Base-by-base conservation (phyloP, 2,797 vertebrate genomes). In the Artibeus lituratus region DNA sequence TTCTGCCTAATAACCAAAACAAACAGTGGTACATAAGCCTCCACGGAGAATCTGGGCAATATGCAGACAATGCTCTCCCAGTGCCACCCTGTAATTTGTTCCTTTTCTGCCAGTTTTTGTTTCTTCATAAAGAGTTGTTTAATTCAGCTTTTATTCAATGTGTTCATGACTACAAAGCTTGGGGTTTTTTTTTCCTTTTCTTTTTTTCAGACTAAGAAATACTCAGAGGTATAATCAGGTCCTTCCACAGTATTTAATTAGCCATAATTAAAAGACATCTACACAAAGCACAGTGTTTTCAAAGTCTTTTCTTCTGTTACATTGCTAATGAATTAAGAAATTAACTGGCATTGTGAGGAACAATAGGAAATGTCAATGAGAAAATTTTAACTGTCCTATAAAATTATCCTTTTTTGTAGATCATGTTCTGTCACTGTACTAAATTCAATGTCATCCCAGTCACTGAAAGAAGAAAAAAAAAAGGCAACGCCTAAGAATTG, bases 191-290 rank as follows among this genome's bases (percentile, higher is more conserved):
- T 98, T 96, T 94, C 67, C 62, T 35, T 8, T 37, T 16, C 22
- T 22, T 97, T 96, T 97, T 97, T 95, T 95, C 93, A 97, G 97
- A 96, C 96, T 97, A 98, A 97, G 97, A 98, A 98, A 98, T 93
- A 97, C 98, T 98, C 98, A 97, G 97, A 98, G 98, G 98, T 98
- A 97, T 98, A 98, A 98, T 99, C 98, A 98, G 98, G 98, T 98
- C 98, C 92, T 98, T 98, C 97, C 97, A 97, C 94, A 94, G 97
- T 98, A 97, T 98, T 98, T 98, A 98, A 98, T 99, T 98, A 99
- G 96, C 98, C 97, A 78, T 98, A 98, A 98, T 98, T 98, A 97
- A 98, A 98, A 98, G 97, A 97, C 97, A 98, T 98, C 97, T 97
- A 98, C 97, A 98, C 96, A 98, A 98, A 98, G 97, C 96, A 87